Base-by-base conservation (phyloP, 1,140 invertebrate species). In the Luehdorfia chinensis region DNA sequence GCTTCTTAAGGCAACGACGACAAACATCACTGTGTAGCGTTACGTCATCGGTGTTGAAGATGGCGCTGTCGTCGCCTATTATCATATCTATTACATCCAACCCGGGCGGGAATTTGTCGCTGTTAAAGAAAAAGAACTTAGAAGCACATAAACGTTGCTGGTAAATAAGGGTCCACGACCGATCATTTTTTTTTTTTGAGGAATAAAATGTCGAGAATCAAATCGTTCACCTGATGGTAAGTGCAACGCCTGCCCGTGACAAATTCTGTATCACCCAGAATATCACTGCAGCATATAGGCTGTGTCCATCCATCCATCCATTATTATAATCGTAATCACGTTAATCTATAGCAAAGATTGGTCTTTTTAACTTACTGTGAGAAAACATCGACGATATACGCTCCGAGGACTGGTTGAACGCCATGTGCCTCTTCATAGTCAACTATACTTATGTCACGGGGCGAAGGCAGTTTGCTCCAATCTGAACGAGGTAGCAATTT, bases 301-400 rank as follows among this genome's bases (percentile, higher is more conserved):
- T n/a, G n/a, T n/a, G n/a, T n/a, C n/a, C n/a, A n/a, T n/a, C n/a
- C n/a, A n/a, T n/a, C n/a, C n/a, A n/a, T n/a, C n/a, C n/a, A n/a
- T n/a, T n/a, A n/a, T n/a, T n/a, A n/a, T n/a, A n/a, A n/a, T n/a
- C n/a, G n/a, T n/a, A n/a, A n/a, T n/a, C n/a, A n/a, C n/a, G n/a
- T n/a, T n/a, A n/a, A n/a, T n/a, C n/a, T n/a, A n/a, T n/a, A n/a
- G n/a, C n/a, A n/a, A n/a, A n/a, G n/a, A n/a, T n/a, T n/a, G n/a
- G n/a, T n/a, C n/a, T n/a, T n/a, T n/a, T n/a, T 1, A 6, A 64
- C 75, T 68, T 70, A 91, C 90, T 90, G 90, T 19, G 93, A 92
- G 55, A 96, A 93, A 68, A 93, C 91, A 78, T 96, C 95, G 0
- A 94, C 94, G 8, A 96, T 84, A 75, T 96, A 96, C 9, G 94